Base-by-base conservation (phyloP, 2,113 vertebrate species). In the Sciurus niger region DNA sequence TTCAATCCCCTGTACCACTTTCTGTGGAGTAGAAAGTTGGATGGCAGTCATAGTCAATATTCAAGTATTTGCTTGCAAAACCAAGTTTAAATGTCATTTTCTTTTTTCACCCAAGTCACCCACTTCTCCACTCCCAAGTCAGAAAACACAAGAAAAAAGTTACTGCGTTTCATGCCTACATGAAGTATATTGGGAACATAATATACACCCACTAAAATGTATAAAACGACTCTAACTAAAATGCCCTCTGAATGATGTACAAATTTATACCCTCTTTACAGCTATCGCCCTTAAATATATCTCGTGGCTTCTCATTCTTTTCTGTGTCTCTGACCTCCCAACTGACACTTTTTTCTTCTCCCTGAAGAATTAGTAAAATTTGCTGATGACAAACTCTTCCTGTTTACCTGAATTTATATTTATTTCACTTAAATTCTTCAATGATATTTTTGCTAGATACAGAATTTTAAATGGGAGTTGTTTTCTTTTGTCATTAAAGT, bases 401-500 rank as follows among this genome's bases (percentile, higher is more conserved):
- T 48, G 22, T 93, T 83, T 80, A 74, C 63, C 24, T 93, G 30
- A 87, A 85, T 95, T 76, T 76, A 10, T 58, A 53, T 55, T 90
- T 53, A 89, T 68, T 90, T 85, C 46, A 55, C 46, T 80, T 58
- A 85, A 79, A 90, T 90, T 48, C 24, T 48, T 90, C 5, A 83
- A 70, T 14, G 28, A 40, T 74, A 63, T 53, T 83, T 92, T 48
- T 92, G 60, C 84, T 58, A 67, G 43, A 74, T 24, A 86, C 17
- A 53, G 78, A 96, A 88, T 90, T 91, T 88, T 80, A 88, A 88
- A 80, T 63, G 24, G 1, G 32, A 51, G 18, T 37, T 79, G 24
- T 92, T 83, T 93, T 77, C 37, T 72, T 86, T 92, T 28, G 83
- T 67, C 70, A 72, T 78, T 51, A 32, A 83, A 72, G 53, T 90